Evolutionary conservation across 1,140 invertebrate species (phyloP).

Genomic region (Apolygus lucorum): DNA sequence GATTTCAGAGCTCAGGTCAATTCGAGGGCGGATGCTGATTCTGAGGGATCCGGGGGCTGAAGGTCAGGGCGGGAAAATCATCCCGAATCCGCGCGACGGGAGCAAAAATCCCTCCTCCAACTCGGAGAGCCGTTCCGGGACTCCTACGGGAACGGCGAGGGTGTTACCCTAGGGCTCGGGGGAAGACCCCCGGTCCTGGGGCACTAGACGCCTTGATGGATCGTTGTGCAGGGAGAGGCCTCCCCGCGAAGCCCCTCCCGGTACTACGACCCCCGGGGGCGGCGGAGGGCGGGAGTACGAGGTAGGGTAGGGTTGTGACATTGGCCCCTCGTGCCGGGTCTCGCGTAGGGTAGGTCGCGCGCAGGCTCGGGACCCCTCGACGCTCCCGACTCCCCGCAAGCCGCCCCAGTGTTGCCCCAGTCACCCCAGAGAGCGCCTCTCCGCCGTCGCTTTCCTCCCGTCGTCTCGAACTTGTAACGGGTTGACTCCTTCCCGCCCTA

Average conservation of each 20-base stretch:
- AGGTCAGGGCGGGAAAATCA: too few species aligned
- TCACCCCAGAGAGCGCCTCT: background rate
- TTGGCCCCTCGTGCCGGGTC: constrained; percentile 16
- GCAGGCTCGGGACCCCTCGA: constrained; percentile 14
- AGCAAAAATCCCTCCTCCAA: too few species aligned
- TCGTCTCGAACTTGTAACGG: background rate
- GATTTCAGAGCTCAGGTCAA: too few species aligned
- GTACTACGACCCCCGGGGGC: background rate
- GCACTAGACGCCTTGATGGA: constrained; percentile 10
- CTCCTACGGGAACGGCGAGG: too few species aligned
- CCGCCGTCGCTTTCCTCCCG: background rate
- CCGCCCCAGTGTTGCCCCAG: constrained; percentile 20
- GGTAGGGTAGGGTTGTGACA: constrained; percentile 20
- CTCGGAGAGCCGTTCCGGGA: too few species aligned
- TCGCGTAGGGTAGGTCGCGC: constrained; percentile 20
- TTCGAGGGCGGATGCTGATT: background rate
- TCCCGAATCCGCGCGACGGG: too few species aligned
- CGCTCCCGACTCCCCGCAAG: background rate
- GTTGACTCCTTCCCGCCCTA: too few species aligned
- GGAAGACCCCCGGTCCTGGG: background rate
- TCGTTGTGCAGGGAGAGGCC: constrained; percentile 7
- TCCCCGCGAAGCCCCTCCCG: background rate
- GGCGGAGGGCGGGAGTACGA: background rate
- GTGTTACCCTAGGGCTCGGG: background rate
- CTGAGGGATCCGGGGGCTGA: too few species aligned